Percentiles rank a stretch among this genome's conserved stretches.
Evolutionary conservation across 2,888 invertebrate species (phyloP).

Genomic region (Brachyopa scutellaris): DNA sequence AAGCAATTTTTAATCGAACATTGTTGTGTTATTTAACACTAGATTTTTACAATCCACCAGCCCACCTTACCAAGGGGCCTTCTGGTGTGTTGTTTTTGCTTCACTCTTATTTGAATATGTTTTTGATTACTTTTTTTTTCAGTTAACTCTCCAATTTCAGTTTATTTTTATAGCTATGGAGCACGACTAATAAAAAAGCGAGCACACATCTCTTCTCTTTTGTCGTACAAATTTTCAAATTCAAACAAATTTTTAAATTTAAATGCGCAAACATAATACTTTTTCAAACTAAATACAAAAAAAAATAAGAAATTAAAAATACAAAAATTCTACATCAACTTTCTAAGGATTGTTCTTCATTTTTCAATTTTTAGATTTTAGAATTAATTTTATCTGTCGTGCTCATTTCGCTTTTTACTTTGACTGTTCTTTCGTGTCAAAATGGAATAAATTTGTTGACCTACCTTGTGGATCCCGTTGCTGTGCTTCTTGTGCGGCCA

Average conservation of each 20-base stretch:
- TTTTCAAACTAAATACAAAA: conserved; percentile 60
- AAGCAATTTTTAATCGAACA: neutral
- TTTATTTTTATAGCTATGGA: conserved; percentile 64
- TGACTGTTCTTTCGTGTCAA: conserved; percentile 63
- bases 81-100: neutral
- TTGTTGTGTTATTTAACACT: neutral
- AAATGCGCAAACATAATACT: neutral
- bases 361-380: conserved; percentile 50
- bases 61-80: conserved; percentile 31
- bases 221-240: conserved; percentile 44
- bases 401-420: conserved; percentile 76
- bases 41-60: neutral
- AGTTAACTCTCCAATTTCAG: conserved; percentile 61
- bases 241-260: no score
- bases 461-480: conserved; percentile 96
- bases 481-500: conserved; percentile 89
- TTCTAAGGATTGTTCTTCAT: conserved; percentile 60
- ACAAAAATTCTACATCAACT: conserved; percentile 59
- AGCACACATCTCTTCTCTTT: conserved; percentile 49
- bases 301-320: conserved; percentile 4
- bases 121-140: neutral
- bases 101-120: neutral
- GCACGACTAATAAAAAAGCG: conserved; percentile 69
- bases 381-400: conserved; percentile 75
- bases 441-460: conserved; percentile 78